Evolutionary conservation across 2,888 invertebrate species (phyloP).

Genomic region (Sycophila texana): DNA sequence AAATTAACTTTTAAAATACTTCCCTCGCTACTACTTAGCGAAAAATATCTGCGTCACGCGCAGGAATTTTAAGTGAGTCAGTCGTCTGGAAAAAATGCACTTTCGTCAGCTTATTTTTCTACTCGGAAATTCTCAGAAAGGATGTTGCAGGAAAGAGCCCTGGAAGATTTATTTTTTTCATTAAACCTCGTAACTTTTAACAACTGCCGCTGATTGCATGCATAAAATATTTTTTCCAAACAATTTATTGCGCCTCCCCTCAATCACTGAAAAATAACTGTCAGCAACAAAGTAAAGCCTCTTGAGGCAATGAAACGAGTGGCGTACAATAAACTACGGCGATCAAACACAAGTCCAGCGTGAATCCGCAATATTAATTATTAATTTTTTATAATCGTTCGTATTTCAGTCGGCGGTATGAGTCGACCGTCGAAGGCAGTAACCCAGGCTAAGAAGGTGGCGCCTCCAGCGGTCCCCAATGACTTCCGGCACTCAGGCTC

Average conservation of each 20-base stretch:
- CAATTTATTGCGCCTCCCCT: neutral
- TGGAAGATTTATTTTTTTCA: no score
- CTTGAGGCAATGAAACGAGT: neutral
- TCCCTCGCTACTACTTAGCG: neutral
- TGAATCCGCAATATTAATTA: neutral
- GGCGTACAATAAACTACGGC: neutral
- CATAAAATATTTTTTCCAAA: neutral
- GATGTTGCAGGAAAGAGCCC: no score
- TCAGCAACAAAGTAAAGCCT: no score
- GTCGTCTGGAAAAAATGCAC: no score
- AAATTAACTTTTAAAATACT: neutral
- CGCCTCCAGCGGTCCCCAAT: conserved; percentile 91
- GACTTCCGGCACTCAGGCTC: conserved; percentile 88
- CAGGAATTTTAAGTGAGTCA: no score
- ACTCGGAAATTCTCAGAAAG: no score
- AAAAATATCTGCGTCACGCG: neutral
- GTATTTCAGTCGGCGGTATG: conserved; percentile 89
- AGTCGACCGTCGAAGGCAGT: conserved; percentile 89
- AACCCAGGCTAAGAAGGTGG: conserved; percentile 92
- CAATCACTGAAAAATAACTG: no score
- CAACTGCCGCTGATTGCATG: neutral
- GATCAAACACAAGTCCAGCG: neutral
- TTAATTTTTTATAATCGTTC: neutral
- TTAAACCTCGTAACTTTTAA: no score
- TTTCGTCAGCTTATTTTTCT: no score